Evolutionary conservation across 2,888 invertebrate species (phyloP), one percentile per base, ranked within the genome.

Genomic region (Drosophila infuscata): DNA sequence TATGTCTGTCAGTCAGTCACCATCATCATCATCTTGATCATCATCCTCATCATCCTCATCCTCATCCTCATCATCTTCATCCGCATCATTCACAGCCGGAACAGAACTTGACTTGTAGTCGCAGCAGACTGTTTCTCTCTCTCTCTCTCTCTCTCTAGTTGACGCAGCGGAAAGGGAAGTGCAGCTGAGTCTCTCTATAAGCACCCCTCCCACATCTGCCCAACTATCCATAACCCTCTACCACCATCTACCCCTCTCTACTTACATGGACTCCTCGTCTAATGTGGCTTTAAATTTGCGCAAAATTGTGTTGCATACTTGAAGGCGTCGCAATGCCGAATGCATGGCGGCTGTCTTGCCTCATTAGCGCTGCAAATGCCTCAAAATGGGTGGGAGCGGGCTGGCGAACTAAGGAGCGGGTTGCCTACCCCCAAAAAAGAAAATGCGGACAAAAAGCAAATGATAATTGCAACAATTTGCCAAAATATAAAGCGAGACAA

Each of bases 21-120:
- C 62, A 64, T 63, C 49, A 38, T 51, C 57, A 68, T 61, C 48
- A 52, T 58, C 63, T 52, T 11, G 52, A 54, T 29, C 48, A 43
- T 20, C 49, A 38, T 30, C 56, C 51, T 25, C 43, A 29, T 35
- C 52, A 43, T 38, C 52, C 43, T 56, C 52, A 9, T 29, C 25
- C 33, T 51, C 60, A 74, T 30, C 56, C 51, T 25, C 43, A 29
- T 35, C 52, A 43, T 38, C 52, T 38, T 56, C 52, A 9, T 29
- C 25, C 33, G 46, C 60, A 74, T 43, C 38, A 32, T 48, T 58
- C 64, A 33, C 79, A 85, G 82, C 90, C 89, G 92, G 91, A 92
- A 90, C 90, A 83, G 82, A 91, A 90, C 90, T 91, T 92, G 92
- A 92, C 92, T 91, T 90, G 72, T 70, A 67, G 46, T 46, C 46